Evolutionary conservation across 2,797 vertebrate species (phyloP), one percentile per base, ranked within the genome.

Genomic region (Ataeniobius toweri): DNA sequence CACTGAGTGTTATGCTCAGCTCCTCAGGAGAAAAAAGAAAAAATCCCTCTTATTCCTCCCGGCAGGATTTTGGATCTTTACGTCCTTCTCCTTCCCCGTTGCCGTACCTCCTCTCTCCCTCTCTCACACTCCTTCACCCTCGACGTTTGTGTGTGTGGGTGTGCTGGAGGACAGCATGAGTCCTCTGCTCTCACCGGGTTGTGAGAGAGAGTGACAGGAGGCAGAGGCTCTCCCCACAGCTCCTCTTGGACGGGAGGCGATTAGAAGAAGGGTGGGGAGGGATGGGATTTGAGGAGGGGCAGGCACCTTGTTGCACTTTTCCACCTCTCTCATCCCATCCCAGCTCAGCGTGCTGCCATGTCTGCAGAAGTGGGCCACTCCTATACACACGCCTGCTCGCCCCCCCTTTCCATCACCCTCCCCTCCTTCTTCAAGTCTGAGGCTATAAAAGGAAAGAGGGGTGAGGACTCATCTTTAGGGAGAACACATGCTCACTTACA

Each of bases 151-250:
- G 92, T 94, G 93, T 92, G 95, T 92, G 94, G 88, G 93, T 93
- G 95, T 92, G 89, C 91, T 92, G 94, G 95, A 94, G 94, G 93
- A 95, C 94, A 90, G 91, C 91, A 80, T 86, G 94, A 92, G 95
- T 93, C 92, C 93, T 92, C 92, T 94, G 86, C 95, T 95, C 94
- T 94, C 92, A 93, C 92, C 46, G 71, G 85, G 93, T 83, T 89
- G 93, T 90, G 94, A 93, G 93, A 94, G 93, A 93, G 94, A 95
- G 94, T 95, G 94, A 94, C 88, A 86, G 90, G 82, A 89, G 85
- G 85, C 48, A 39, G 84, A 81, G 69, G 86, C 85, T 79, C 86
- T 81, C 83, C 86, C 83, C 83, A 75, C 41, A 7, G 78, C 76
- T 80, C 80, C 84, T 55, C 85, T 44, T 73, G 20, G 46, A 73